A percentile compares a stretch with the other conserved stretches of the same genome.
These are phyloP conservation scores for Rotaria macrura DNA, from an alignment of 2,888 invertebrate genomes.

Conservation along the genomic window DNA sequence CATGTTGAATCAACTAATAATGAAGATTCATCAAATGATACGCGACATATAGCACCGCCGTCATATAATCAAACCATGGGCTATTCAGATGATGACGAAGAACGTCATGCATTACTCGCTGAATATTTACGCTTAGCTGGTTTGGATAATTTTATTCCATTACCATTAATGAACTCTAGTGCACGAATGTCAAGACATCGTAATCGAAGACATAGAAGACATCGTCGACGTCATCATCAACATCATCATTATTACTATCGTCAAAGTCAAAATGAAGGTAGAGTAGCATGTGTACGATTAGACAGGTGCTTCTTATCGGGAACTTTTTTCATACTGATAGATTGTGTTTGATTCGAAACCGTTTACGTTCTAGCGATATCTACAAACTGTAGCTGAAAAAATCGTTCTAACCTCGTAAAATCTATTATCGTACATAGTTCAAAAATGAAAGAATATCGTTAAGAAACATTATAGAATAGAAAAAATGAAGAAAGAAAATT, in stretches of 20 bases:
- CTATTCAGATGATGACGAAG: conserved; percentile 27
- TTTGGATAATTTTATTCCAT: conserved; percentile 18
- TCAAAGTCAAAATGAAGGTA: neutral
- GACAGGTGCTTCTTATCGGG: too few relatives aligned
- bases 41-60: neutral
- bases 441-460: too few relatives aligned
- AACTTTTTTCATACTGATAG: too few relatives aligned
- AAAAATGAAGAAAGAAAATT: too few relatives aligned
- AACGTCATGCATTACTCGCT: conserved; percentile 23
- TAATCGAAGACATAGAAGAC: neutral
- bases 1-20: neutral
- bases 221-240: neutral
- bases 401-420: too few relatives aligned
- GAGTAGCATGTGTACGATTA: too few relatives aligned
- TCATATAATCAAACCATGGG: conserved; percentile 34
- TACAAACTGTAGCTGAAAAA: too few relatives aligned
- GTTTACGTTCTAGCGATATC: too few relatives aligned
- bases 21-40: neutral
- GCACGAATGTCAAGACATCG: neutral
- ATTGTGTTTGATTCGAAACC: too few relatives aligned
- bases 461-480: too few relatives aligned
- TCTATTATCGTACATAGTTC: too few relatives aligned
- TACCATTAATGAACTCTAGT: neutral
- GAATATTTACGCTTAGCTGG: conserved; percentile 26
- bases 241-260: neutral